These are phyloP conservation scores for Pachypeltis micranthus DNA, from an alignment of 1,140 invertebrate genomes.

Conservation along the genomic window DNA sequence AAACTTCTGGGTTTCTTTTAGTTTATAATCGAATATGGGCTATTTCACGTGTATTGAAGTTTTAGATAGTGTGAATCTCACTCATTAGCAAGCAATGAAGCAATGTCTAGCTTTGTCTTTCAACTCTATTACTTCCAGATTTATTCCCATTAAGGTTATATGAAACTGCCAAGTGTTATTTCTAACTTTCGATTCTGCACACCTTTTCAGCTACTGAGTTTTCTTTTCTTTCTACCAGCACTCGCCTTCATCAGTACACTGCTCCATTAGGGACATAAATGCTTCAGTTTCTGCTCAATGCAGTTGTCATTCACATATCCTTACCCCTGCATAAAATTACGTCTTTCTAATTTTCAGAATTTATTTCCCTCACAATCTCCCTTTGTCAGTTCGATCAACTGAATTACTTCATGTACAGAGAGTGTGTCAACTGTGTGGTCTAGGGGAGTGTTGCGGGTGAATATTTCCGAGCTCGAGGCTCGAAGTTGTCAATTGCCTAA, in stretches of 20 bases:
- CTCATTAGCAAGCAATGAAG: no score
- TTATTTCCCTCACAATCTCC: not conserved
- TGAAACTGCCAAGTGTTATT: no score
- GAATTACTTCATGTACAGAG: not conserved
- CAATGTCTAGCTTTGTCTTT: no score
- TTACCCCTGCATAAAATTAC: not conserved
- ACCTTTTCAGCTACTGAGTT: not conserved
- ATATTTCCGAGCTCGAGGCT: no score
- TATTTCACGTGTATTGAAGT: no score
- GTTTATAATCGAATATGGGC: no score
- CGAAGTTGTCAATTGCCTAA: slow-evolving; percentile 3
- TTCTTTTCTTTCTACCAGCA: not conserved
- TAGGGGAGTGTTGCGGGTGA: slow-evolving; percentile 1
- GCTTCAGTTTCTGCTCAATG: not conserved
- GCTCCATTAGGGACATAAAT: not conserved
- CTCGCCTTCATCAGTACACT: not conserved
- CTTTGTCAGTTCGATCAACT: not conserved
- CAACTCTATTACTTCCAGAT: no score
- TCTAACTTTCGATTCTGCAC: not conserved
- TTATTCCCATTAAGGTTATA: no score
- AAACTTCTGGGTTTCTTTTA: no score
- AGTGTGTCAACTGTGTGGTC: not conserved
- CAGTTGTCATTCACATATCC: not conserved
- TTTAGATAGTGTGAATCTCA: no score
- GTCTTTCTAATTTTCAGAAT: not conserved